Evolutionary conservation across 2,113 vertebrate genomes (phyloP), one percentile per base, ranked within the genome.

Genomic region (Toxotes chatareus): DNA sequence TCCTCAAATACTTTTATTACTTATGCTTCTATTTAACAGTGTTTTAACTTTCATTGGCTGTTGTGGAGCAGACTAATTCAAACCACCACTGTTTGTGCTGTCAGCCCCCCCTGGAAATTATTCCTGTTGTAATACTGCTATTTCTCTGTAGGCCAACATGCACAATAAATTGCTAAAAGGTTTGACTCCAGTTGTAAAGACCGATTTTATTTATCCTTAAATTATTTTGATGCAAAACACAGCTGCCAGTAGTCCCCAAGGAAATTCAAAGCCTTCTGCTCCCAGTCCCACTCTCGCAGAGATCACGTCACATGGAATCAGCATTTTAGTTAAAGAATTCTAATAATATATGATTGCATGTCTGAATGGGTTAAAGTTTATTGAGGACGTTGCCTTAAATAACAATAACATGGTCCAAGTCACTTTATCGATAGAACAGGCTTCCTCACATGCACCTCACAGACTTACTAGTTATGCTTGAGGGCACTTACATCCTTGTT

Each of bases 401-500:
- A 88, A 51, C 36, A 73, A 19, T 57, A 73, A 19, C 61, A 19
- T 7, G 46, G 44, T 64, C 51, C 42, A 21, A 27, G 60, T 31
- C 1, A 2, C 61, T 67, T 72, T 47, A 85, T 88, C 84, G 82
- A 73, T 88, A 73, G 51, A 85, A 68, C 69, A 47, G 23, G 27
- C 62, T 57, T 72, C 34, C 51, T 56, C 23, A 14, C 69, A 77
- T 81, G 77, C 70, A 67, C 44, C 66, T 73, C 70, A 44, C 63
- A 80, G 73, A 76, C 66, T 62, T 77, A 68, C 60, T 60, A 76
- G 72, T 81, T 76, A 65, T 74, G 84, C 86, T 84, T 76, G 80
- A 89, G 79, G 86, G 87, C 88, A 67, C 79, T 85, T 75, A 74
- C 83, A 85, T 90, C 56, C 70, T 72, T 16, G 79, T 55, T 72